phyloP scores from a whole-genome alignment of 2,888 invertebrate species.

The Melanostoma mellinum region DNA sequence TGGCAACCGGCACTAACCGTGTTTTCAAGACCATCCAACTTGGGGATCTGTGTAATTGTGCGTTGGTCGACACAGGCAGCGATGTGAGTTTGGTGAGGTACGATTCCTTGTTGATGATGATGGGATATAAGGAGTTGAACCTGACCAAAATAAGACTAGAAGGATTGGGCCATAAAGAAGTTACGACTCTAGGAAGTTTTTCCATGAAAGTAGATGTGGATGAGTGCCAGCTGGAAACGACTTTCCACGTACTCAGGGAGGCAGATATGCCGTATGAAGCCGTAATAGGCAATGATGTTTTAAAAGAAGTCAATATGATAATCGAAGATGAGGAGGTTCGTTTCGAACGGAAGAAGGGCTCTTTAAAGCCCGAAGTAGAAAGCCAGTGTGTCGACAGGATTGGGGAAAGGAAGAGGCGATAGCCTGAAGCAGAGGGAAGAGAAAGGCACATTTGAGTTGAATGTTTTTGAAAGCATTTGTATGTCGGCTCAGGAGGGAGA shows the following conservation, averaged over 20 bases:
- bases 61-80: conserved; percentile 46
- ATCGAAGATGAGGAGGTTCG: not conserved
- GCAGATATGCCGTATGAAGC: conserved; percentile 44
- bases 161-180: conserved; percentile 9
- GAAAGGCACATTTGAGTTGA: no score
- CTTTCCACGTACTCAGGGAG: conserved; percentile 45
- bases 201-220: conserved; percentile 14
- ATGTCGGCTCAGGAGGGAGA: conserved; percentile 15
- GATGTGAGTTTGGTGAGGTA: conserved; percentile 32
- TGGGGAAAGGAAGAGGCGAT: no score
- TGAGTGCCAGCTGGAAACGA: conserved; percentile 20
- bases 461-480: conserved; percentile 1
- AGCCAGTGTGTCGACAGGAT: no score
- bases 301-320: conserved; percentile 25
- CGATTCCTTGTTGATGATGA: conserved; percentile 26
- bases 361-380: no score
- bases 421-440: no score
- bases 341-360: not conserved
- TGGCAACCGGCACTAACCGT: conserved; percentile 1
- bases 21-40: conserved; percentile 18
- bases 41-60: conserved; percentile 18
- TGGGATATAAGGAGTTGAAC: conserved; percentile 7
- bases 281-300: conserved; percentile 48
- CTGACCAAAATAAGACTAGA: conserved; percentile 13
- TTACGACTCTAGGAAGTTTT: conserved; percentile 35